Evolutionary conservation across 2,888 invertebrate genomes (phyloP).

Genomic region (Habroteleia sp.): DNA sequence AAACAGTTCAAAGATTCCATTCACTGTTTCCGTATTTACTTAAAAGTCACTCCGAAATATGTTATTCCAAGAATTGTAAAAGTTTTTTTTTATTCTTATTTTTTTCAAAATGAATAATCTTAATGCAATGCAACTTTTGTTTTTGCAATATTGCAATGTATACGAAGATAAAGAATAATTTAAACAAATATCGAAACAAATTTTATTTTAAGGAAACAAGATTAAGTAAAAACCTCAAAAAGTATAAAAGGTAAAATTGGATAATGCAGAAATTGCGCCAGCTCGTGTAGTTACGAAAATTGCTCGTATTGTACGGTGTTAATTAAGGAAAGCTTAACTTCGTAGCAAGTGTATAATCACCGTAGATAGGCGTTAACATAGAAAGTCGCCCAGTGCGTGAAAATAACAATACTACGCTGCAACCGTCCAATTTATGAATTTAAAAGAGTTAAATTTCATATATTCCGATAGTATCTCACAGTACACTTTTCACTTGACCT

Average conservation of each 20-base stretch:
- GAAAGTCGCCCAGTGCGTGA: slow-evolving; percentile 60
- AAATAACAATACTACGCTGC: slow-evolving; percentile 37
- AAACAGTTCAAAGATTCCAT: too few species aligned
- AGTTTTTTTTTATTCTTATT: too few species aligned
- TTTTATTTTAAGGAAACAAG: slow-evolving; percentile 1
- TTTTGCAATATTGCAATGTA: too few species aligned
- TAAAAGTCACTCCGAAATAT: too few species aligned
- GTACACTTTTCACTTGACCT: slow-evolving; percentile 1
- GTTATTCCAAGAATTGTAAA: too few species aligned
- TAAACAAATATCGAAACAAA: slow-evolving; percentile 2
- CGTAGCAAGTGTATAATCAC: slow-evolving; percentile 71
- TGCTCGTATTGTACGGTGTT: slow-evolving; percentile 72
- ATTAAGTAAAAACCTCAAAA: slow-evolving; percentile 8
- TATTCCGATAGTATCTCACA: slow-evolving; percentile 22
- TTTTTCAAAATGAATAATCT: too few species aligned
- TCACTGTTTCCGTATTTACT: too few species aligned
- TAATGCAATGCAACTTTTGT: too few species aligned
- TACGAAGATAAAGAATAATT: too few species aligned
- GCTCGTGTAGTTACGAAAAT: slow-evolving; percentile 60
- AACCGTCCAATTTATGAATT: too few species aligned
- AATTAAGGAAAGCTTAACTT: slow-evolving; percentile 75
- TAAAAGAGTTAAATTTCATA: slow-evolving; percentile 12
- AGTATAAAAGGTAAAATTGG: slow-evolving; percentile 20
- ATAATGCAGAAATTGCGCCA: slow-evolving; percentile 16
- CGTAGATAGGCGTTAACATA: slow-evolving; percentile 71